Conservation (phyloP, 2,797 vertebrate genomes). For the Acanthornis magna region DNA sequence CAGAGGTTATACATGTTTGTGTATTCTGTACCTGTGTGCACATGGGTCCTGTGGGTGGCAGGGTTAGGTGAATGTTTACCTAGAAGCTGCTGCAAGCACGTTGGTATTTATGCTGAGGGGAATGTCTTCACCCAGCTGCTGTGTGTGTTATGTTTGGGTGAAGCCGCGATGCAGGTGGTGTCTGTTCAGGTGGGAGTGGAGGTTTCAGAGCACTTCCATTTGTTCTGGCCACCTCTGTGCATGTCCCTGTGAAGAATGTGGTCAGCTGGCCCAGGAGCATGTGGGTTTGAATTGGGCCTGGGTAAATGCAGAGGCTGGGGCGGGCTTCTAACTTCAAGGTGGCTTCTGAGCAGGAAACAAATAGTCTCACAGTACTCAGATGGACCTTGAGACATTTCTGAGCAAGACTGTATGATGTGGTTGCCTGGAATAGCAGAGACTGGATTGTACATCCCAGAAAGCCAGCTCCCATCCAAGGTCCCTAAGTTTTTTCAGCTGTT, state of each 20-base stretch:
- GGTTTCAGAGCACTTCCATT: not conserved
- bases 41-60: not conserved
- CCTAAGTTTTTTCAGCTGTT: slow-evolving; percentile 24
- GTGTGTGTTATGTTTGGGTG: accelerated
- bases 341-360: not conserved
- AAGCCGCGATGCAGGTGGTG: not conserved
- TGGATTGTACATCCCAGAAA: not conserved
- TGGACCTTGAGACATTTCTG: not conserved
- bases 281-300: not conserved
- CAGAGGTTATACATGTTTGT: not conserved
- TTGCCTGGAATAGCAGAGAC: slow-evolving; percentile 21
- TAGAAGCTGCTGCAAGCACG: not conserved
- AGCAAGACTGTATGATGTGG: not conserved
- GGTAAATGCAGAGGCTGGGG: not conserved
- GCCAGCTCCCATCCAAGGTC: not conserved
- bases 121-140: not conserved
- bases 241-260: accelerated
- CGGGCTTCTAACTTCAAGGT: not conserved
- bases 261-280: not conserved
- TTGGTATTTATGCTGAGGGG: not conserved
- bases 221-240: accelerated
- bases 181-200: not conserved
- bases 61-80: not conserved
- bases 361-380: not conserved
- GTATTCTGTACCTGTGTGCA: not conserved